phyloP scores from a whole-genome alignment of 2,888 invertebrate genomes.

The Leucoma salicis region DNA sequence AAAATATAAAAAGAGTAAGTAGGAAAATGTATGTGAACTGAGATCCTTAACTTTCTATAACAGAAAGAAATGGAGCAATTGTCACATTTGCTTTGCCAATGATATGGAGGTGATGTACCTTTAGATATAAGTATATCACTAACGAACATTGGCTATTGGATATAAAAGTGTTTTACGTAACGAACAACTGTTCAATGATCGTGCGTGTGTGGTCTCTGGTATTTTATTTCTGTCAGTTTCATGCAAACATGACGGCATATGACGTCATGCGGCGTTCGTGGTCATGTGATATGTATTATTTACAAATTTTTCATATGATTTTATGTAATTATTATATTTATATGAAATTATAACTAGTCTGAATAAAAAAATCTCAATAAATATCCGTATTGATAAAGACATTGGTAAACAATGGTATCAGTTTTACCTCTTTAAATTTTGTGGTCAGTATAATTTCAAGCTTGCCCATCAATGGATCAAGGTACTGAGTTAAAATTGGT shows the following conservation, averaged over 20 bases:
- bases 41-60: slow-evolving; percentile 66
- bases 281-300: too few relatives aligned
- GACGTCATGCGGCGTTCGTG: too few relatives aligned
- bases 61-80: slow-evolving; percentile 68
- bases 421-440: slow-evolving; percentile 93
- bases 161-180: slow-evolving; percentile 1
- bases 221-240: too few relatives aligned
- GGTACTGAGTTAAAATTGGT: slow-evolving; percentile 93
- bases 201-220: too few relatives aligned
- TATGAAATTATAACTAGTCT: too few relatives aligned
- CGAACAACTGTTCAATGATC: too few relatives aligned
- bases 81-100: slow-evolving; percentile 73
- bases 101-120: slow-evolving; percentile 74
- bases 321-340: too few relatives aligned
- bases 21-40: slow-evolving; percentile 63
- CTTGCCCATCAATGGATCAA: slow-evolving; percentile 95
- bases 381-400: too few relatives aligned
- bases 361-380: too few relatives aligned
- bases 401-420: background rate
- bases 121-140: slow-evolving; percentile 54
- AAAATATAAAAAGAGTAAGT: background rate
- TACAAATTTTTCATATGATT: too few relatives aligned
- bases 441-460: slow-evolving; percentile 93
- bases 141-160: slow-evolving; percentile 73
- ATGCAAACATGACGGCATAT: too few relatives aligned